A percentile compares a stretch with the other conserved stretches of the same genome.
phyloP scores from a whole-genome alignment of 2,888 invertebrate species.

The Epistrophella euchroma region DNA sequence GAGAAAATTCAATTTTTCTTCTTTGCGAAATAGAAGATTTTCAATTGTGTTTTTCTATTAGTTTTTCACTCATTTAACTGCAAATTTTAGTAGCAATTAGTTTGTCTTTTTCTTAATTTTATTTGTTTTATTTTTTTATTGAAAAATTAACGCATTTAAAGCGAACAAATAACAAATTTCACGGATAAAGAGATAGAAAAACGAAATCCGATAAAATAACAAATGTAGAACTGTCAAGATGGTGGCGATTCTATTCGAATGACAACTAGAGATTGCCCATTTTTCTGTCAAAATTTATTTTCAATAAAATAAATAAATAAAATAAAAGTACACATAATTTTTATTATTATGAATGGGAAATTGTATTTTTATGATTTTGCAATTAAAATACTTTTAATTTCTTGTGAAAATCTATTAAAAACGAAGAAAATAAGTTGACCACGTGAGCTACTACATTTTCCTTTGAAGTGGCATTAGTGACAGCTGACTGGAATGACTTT shows the following conservation, averaged over 20 bases:
- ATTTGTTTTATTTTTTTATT: slow-evolving; percentile 42
- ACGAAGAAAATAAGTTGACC: neutral
- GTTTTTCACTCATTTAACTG: slow-evolving; percentile 24
- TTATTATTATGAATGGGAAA: neutral
- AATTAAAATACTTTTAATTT: neutral
- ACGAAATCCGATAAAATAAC: slow-evolving; percentile 70
- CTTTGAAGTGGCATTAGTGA: slow-evolving; percentile 16
- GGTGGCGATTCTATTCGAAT: slow-evolving; percentile 25
- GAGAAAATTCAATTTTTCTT: slow-evolving; percentile 70
- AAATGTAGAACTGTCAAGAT: slow-evolving; percentile 72
- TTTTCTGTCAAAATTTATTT: slow-evolving; percentile 49
- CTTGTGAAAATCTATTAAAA: slow-evolving; percentile 26
- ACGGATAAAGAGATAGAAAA: slow-evolving; percentile 64
- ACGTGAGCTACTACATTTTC: slow-evolving; percentile 40
- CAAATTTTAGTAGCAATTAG: slow-evolving; percentile 51
- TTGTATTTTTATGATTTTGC: neutral
- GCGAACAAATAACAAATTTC: slow-evolving; percentile 67
- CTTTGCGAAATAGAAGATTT: slow-evolving; percentile 28
- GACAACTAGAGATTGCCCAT: slow-evolving; percentile 35
- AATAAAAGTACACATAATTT: neutral
- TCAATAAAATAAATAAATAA: no score
- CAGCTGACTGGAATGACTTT: slow-evolving; percentile 39
- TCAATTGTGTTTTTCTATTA: slow-evolving; percentile 39
- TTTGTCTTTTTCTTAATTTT: slow-evolving; percentile 46
- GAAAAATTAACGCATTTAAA: slow-evolving; percentile 66